A percentile compares a stretch with the other conserved stretches of the same genome.
phyloP scores from a whole-genome alignment of 2,113 vertebrate species.

The Alethe castanea region DNA sequence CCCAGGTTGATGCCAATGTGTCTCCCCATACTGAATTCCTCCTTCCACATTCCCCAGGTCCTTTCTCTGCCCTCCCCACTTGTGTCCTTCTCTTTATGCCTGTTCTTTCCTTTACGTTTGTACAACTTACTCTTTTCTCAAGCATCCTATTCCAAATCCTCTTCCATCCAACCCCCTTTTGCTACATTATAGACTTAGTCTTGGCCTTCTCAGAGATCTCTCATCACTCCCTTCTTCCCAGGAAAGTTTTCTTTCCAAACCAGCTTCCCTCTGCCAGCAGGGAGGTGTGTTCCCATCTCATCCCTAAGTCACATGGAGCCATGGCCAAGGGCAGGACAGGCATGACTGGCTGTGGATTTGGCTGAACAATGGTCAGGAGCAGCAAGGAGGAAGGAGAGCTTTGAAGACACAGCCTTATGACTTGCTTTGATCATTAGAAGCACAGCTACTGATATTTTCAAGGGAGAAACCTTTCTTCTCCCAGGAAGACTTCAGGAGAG shows the following conservation, averaged over 20 bases:
- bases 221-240: background rate
- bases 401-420: background rate
- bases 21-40: background rate
- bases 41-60: rapidly evolving
- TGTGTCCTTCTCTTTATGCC: background rate
- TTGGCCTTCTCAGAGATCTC: background rate
- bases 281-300: background rate
- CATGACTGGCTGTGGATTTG: background rate
- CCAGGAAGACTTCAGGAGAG: background rate
- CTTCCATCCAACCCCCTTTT: background rate
- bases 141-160: background rate
- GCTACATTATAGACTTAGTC: background rate
- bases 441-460: background rate
- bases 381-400: background rate
- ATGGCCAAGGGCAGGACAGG: no score
- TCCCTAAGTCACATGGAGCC: background rate
- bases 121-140: background rate
- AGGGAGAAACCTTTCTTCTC: background rate
- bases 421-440: background rate
- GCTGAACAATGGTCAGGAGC: rapidly evolving
- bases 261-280: background rate
- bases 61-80: background rate
- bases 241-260: background rate
- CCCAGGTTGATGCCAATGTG: background rate
- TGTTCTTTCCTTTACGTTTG: background rate